These are phyloP conservation scores for Myripristis jacobus DNA, from an alignment of 2,797 vertebrate species.

Conservation along the genomic window DNA sequence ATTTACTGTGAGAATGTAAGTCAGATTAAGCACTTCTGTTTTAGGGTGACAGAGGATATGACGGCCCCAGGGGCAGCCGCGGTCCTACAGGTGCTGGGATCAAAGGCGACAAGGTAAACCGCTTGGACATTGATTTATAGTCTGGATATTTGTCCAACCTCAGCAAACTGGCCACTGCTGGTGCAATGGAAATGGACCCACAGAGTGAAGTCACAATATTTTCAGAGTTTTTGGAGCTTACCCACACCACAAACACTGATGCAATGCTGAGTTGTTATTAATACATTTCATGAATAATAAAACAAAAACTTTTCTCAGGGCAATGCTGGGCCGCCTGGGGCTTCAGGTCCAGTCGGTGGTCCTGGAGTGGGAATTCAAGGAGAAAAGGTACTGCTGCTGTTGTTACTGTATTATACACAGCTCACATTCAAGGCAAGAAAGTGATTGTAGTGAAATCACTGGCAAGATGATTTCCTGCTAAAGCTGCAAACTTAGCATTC, in stretches of 20 bases:
- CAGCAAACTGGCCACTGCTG: not conserved
- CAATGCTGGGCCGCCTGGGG: slow-evolving; percentile 81
- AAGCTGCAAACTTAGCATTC: too few species aligned
- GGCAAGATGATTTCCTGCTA: not conserved
- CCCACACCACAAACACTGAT: not conserved
- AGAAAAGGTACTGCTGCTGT: slow-evolving; percentile 81
- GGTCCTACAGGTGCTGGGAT: slow-evolving; percentile 81
- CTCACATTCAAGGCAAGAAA: not conserved
- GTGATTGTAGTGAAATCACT: not conserved
- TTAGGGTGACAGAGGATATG: slow-evolving; percentile 88
- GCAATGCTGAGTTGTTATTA: too few species aligned
- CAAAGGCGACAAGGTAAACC: slow-evolving; percentile 89
- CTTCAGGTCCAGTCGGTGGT: slow-evolving; percentile 80
- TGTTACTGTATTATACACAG: not conserved
- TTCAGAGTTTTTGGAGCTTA: not conserved
- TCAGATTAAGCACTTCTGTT: slow-evolving; percentile 41
- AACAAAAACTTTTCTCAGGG: slow-evolving; percentile 78
- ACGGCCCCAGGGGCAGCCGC: slow-evolving; percentile 79
- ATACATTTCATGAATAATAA: too few species aligned
- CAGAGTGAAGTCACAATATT: too few species aligned
- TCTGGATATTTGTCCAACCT: not conserved
- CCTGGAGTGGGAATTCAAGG: slow-evolving; percentile 86
- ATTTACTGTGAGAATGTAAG: too few species aligned
- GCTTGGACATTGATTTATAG: not conserved
- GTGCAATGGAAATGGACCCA: not conserved